Base-by-base conservation (phyloP, 2,113 vertebrate species). In the Theristicus caerulescens region DNA sequence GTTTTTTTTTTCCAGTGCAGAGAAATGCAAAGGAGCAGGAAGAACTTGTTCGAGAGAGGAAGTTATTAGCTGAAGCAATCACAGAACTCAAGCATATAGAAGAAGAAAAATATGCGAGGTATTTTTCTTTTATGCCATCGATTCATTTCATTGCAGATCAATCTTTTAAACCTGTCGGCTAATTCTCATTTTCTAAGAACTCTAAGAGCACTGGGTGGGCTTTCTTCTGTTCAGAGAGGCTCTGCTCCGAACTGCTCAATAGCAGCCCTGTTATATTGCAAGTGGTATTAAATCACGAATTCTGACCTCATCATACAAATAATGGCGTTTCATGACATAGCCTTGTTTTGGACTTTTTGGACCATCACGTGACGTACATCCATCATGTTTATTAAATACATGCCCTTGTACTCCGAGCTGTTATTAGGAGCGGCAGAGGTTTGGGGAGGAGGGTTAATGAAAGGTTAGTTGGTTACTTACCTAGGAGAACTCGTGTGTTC, bases 21-120 rank as follows among this genome's bases (percentile, higher is more conserved):
- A 90, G 94, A 85, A 99, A 98, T 94, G 86, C 71, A 25, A 98
- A 97, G 90, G 97, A 98, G 88, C 97, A 98, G 77, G 96, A 94
- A 59, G 98, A 98, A 76, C 52, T 97, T 5, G 92, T 86, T 49
- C 24, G 71, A 77, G 98, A 99, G 74, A 97, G 86, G 84, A 97
- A 98, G 21, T 95, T 97, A 47, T 77, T 99, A 51, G 96, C 86
- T 27, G 95, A 93, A 94, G 83, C 91, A 46, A 58, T 98, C 12
- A 76, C 97, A 92, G 95, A 98, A 81, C 97, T 97, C 4, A 95
- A 98, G 65, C 57, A 81, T 55, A 73, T 94, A n/a, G 98, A 99
- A 20, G 88, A 97, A 55, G 98, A 99, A 97, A 96, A 91, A 54
- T 92, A 90, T 66, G 80, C 55, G 71, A 98, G 98, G 98, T 98